These are phyloP conservation scores for Macropus fuliginosus DNA, from an alignment of 2,797 vertebrate genomes.

Conservation along the genomic window DNA sequence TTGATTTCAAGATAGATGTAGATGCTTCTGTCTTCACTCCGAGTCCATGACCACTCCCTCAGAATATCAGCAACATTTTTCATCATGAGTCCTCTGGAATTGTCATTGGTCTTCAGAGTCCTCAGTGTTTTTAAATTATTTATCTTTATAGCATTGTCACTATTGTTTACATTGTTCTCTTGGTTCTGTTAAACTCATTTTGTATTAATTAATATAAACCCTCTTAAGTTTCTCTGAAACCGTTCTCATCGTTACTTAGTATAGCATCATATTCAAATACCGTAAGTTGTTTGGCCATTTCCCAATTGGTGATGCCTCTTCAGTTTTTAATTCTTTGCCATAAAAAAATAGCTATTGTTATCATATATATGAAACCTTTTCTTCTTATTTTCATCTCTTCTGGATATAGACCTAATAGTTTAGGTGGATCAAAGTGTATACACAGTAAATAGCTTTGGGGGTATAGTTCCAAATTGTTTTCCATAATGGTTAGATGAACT, in stretches of 20 bases:
- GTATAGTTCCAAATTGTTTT: not conserved
- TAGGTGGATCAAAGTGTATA: not conserved
- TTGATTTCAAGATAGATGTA: not conserved
- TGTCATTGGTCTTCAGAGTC: not conserved
- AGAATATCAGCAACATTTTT: not conserved
- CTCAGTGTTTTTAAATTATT: not conserved
- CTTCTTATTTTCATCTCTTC: not conserved
- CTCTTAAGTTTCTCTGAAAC: not conserved
- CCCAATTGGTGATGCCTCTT: not conserved
- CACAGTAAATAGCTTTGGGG: not conserved
- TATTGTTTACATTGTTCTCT: not conserved
- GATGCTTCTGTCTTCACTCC: not conserved
- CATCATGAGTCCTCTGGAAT: not conserved
- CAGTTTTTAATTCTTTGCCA: not conserved
- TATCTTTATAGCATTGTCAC: not conserved
- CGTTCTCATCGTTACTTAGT: not conserved
- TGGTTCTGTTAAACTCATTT: not conserved
- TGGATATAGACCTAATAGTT: not conserved
- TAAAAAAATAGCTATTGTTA: not conserved
- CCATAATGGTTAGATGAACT: not conserved
- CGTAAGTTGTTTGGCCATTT: not conserved
- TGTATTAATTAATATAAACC: not conserved
- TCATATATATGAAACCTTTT: not conserved
- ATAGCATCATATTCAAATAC: not conserved
- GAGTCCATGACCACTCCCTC: not conserved